Evolutionary conservation across 2,113 vertebrate species (phyloP).

Genomic region (Nannospalax galili): DNA sequence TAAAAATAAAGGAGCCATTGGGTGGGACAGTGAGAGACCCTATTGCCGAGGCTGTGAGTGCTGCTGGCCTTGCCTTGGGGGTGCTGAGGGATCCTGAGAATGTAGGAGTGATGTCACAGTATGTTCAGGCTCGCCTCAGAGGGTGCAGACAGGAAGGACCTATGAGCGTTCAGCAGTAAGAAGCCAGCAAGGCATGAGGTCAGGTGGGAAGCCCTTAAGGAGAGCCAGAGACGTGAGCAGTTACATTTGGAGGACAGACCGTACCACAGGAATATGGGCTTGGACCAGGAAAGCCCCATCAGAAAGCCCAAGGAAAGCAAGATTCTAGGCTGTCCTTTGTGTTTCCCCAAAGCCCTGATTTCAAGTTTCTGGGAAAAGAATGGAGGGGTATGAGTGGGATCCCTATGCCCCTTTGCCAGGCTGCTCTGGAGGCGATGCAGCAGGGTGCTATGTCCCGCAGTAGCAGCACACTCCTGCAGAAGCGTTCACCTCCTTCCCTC

Average conservation of each 20-base stretch:
- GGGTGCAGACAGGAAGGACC: neutral
- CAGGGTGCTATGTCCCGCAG: accelerated
- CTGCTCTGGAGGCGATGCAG: accelerated
- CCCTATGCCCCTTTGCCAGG: neutral
- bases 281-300: neutral
- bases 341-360: neutral
- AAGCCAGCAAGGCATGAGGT: neutral
- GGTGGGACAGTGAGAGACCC: neutral
- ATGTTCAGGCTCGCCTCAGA: neutral
- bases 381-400: neutral
- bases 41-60: neutral
- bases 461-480: neutral
- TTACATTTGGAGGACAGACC: neutral
- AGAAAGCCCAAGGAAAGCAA: neutral
- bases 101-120: neutral
- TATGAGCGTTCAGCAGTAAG: neutral
- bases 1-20: neutral
- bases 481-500: neutral
- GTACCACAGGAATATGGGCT: neutral
- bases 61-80: neutral
- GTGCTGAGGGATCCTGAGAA: too few species aligned
- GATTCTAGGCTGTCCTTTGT: neutral
- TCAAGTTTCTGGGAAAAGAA: neutral
- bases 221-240: accelerated
- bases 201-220: neutral